phyloP scores from a whole-genome alignment of 2,797 vertebrate species.

The Enteromius radiatus region DNA sequence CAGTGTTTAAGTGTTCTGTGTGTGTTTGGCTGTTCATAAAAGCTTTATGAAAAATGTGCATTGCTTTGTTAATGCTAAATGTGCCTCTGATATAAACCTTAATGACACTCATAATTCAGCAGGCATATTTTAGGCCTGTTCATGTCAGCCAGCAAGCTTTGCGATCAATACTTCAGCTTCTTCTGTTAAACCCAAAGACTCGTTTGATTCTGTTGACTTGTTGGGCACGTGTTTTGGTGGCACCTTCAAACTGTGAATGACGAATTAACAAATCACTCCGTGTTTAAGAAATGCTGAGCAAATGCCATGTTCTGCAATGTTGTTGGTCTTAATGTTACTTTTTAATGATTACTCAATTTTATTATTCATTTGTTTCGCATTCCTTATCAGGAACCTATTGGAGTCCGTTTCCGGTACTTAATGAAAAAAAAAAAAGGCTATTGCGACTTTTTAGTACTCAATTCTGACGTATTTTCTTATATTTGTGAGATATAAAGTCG shows the following conservation, averaged over 20 bases:
- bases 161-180: neutral
- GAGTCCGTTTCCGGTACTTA: no score
- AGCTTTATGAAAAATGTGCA: slow-evolving; percentile 27
- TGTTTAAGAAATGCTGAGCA: neutral
- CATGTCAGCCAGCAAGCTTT: slow-evolving; percentile 8
- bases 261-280: slow-evolving; percentile 6
- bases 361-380: neutral
- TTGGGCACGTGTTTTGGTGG: neutral
- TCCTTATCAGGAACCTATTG: neutral
- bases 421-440: no score
- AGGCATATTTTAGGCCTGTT: neutral
- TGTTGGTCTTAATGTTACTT: neutral
- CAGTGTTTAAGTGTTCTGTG: neutral
- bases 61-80: slow-evolving; percentile 22
- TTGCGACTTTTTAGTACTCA: no score
- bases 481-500: no score
- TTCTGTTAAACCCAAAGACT: slow-evolving; percentile 19
- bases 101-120: neutral
- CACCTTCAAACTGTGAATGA: slow-evolving; percentile 28
- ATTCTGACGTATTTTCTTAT: no score
- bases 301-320: neutral
- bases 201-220: neutral
- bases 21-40: slow-evolving; percentile 26
- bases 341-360: neutral
- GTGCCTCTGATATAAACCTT: slow-evolving; percentile 30